phyloP scores from a whole-genome alignment of 1,140 invertebrate species.

The Nebria ingens region DNA sequence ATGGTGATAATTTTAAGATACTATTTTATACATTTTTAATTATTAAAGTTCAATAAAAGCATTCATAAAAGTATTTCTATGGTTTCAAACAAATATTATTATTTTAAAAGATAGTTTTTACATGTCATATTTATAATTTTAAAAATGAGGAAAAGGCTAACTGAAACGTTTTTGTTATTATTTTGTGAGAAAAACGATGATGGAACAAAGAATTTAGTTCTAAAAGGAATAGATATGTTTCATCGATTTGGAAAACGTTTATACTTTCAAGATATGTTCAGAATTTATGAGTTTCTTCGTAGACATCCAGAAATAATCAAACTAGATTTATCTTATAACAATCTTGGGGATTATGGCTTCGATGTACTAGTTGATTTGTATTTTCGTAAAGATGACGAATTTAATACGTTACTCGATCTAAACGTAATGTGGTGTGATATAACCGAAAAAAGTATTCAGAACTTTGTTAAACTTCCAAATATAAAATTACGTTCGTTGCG shows the following conservation, averaged over 20 bases:
- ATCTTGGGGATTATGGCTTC: slow-evolving; percentile 41
- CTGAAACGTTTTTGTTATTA: slow-evolving; percentile 26
- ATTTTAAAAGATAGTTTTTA: slow-evolving; percentile 3
- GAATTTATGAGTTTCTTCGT: slow-evolving; percentile 37
- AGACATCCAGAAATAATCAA: slow-evolving; percentile 35
- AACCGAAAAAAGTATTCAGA: slow-evolving; percentile 34
- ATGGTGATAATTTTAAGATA: neutral
- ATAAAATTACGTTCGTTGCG: slow-evolving; percentile 37
- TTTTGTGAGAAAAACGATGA: slow-evolving; percentile 34
- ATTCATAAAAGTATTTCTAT: neutral
- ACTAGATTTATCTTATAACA: slow-evolving; percentile 43
- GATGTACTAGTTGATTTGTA: slow-evolving; percentile 31
- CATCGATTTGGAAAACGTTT: slow-evolving; percentile 32
- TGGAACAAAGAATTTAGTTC: slow-evolving; percentile 28
- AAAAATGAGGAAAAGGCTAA: slow-evolving; percentile 19
- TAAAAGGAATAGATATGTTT: slow-evolving; percentile 30
- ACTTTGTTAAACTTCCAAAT: slow-evolving; percentile 40
- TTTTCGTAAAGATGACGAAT: slow-evolving; percentile 21
- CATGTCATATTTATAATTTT: slow-evolving; percentile 6
- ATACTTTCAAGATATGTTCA: slow-evolving; percentile 35
- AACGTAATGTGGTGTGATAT: slow-evolving; percentile 44
- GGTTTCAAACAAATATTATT: too few species aligned
- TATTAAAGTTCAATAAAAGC: slow-evolving; percentile 3
- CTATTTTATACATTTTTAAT: neutral
- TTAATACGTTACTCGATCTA: slow-evolving; percentile 37